phyloP scores from a whole-genome alignment of 2,113 vertebrate genomes.

The Embiotoca jacksoni region DNA sequence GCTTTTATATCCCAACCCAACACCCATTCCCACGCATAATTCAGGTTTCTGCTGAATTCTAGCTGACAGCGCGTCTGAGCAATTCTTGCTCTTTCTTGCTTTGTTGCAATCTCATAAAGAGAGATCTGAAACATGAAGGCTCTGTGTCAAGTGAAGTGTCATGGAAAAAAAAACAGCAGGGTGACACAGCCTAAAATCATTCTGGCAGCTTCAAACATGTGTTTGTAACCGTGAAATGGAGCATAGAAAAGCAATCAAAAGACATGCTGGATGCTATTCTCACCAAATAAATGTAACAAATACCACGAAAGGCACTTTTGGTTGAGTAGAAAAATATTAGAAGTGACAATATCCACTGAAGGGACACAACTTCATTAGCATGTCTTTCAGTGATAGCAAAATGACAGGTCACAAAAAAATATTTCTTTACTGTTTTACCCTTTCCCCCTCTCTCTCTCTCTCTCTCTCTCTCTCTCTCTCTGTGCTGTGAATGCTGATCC shows the following conservation, averaged over 20 bases:
- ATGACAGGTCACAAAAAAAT: slow-evolving; percentile 44
- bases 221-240: slow-evolving; percentile 68
- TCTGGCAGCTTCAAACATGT: slow-evolving; percentile 65
- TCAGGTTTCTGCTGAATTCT: slow-evolving; percentile 29
- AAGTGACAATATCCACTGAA: slow-evolving; percentile 50
- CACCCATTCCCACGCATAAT: slow-evolving; percentile 21
- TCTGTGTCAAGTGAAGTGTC: slow-evolving; percentile 51
- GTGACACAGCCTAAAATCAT: slow-evolving; percentile 62
- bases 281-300: slow-evolving; percentile 68
- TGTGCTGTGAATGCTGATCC: slow-evolving; percentile 56
- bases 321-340: slow-evolving; percentile 51
- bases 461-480: too few species aligned
- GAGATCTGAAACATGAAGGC: slow-evolving; percentile 56
- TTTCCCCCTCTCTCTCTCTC: too few species aligned
- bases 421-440: neutral
- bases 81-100: slow-evolving; percentile 35
- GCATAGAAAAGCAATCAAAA: slow-evolving; percentile 70
- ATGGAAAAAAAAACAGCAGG: slow-evolving; percentile 12
- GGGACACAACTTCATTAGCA: slow-evolving; percentile 60
- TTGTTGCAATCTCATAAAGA: slow-evolving; percentile 46
- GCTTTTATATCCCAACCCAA: slow-evolving; percentile 22
- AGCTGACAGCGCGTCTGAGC: slow-evolving; percentile 39
- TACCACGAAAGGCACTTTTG: slow-evolving; percentile 56
- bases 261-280: slow-evolving; percentile 59
- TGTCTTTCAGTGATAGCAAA: slow-evolving; percentile 47